Evolutionary conservation across 2,888 invertebrate genomes (phyloP), one percentile per base, ranked within the genome.

Genomic region (Oscheius onirici): DNA sequence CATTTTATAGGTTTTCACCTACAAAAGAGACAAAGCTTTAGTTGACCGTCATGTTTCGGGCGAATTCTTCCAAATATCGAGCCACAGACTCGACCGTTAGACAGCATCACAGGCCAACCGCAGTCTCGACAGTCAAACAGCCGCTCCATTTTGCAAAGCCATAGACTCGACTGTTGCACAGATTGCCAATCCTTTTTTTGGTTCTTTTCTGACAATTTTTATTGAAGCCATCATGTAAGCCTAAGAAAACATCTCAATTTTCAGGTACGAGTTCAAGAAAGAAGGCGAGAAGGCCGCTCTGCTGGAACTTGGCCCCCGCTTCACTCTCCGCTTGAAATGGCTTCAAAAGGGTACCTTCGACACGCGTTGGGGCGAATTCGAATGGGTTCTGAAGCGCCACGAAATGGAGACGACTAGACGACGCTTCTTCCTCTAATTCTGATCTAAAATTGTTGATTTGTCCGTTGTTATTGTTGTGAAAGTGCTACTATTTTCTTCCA

Each of bases 271-370:
- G 86, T 95, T 96, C 89, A 92, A 94, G 78, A 85, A 88, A 68
- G 89, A 90, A 76, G 91, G 92, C 15, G 88, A 90, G 76, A 90
- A 89, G 82, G 91, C 90, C 68, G 93, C 94, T 73, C 90, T 99
- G 44, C 92, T 93, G 69, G 99, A 99, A 89, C 89, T 99, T n/a
- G 99, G 99, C 0, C 99, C 99, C 0, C 90, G 97, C 80, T 99
- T 99, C 89, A 99, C 99, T 0, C 89, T 99, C 44, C 94, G 94
- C 88, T 89, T 99, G 76, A 91, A 93, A 75, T 96, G 95, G 0
- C 89, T 99, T 54, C 99, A 99, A 88, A 94, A 95, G 88, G 99
- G 99, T 61, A 95, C 95, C 0, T 99, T 99, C 89, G 95, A 97
- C 89, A 94, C 95, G 60, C 95, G 96, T 89, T 93, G 92, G 84